phyloP scores from a whole-genome alignment of 2,797 vertebrate genomes.

The Meriones psammophilus region DNA sequence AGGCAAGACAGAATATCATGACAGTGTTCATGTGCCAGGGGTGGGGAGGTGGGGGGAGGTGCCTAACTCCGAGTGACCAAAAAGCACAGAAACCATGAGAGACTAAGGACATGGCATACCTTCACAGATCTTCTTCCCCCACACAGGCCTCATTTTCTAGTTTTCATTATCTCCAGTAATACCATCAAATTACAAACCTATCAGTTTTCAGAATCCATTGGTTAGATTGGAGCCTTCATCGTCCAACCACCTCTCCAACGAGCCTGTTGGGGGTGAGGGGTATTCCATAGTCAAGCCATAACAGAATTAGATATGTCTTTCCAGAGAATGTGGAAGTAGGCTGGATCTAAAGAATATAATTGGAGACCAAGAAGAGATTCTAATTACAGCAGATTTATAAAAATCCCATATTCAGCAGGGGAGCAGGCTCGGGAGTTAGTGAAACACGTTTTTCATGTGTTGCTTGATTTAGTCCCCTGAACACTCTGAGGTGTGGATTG shows the following conservation, averaged over 20 bases:
- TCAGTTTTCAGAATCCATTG: neutral
- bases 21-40: too few relatives aligned
- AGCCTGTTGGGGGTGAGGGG: neutral
- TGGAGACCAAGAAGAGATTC: neutral
- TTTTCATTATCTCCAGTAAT: neutral
- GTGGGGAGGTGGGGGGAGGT: accelerated
- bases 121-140: neutral
- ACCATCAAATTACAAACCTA: neutral
- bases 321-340: conserved; percentile 18
- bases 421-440: neutral
- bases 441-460: conserved; percentile 7
- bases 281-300: neutral
- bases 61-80: neutral
- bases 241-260: neutral
- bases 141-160: neutral
- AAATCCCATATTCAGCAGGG: neutral
- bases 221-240: neutral
- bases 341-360: conserved; percentile 7
- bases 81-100: neutral
- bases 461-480: conserved; percentile 34
- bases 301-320: conserved; percentile 1
- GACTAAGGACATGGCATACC: neutral
- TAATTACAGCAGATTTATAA: conserved; percentile 25
- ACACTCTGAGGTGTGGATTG: conserved; percentile 37
- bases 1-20: neutral